Evolutionary conservation across 2,797 vertebrate species (phyloP), one percentile per base, ranked within the genome.

Genomic region (Amphiprion clarkii): DNA sequence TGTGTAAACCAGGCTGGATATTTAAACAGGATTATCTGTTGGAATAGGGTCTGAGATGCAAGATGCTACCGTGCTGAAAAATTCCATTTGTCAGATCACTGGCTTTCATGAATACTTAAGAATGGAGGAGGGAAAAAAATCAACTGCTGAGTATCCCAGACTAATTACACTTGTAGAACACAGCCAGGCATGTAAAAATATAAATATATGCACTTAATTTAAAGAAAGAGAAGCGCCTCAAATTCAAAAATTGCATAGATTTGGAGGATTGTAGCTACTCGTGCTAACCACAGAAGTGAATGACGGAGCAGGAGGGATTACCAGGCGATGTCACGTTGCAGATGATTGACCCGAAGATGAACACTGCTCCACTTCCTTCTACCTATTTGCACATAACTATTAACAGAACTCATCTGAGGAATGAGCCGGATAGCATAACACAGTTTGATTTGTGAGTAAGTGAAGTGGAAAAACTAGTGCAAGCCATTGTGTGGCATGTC

Each of bases 1-100:
- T 85, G 88, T 86, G 82, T 91, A 93, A 94, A 90, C 78, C 82
- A 86, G 90, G 88, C 81, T 27, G 86, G 90, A 92, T 93, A 93
- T 94, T 95, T 93, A 94, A 94, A 93, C 94, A 90, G 94, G 95
- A 95, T 95, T 94, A 95, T 95, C 93, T 94, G 91, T 62, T 70
- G 84, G 83, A 93, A 93, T 92, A 92, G 91, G 92, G 93, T 91
- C 78, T 89, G 91, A 92, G 91, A 94, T 93, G 93, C 92, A 85
- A 94, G 94, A 94, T 91, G 92, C 92, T 92, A 68, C 89, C 89
- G 90, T 90, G 92, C 93, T 92, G 93, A 94, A 95, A 95, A 94
- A 94, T 95, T 94, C 93, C 91, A 96, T 96, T 96, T 95, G 94
- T 96, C 95, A 95, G 94, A 95, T 95, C 94, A 95, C 84, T 95